Evolutionary conservation across 2,797 vertebrate species (phyloP).

Genomic region (Adrianichthys oophorus): DNA sequence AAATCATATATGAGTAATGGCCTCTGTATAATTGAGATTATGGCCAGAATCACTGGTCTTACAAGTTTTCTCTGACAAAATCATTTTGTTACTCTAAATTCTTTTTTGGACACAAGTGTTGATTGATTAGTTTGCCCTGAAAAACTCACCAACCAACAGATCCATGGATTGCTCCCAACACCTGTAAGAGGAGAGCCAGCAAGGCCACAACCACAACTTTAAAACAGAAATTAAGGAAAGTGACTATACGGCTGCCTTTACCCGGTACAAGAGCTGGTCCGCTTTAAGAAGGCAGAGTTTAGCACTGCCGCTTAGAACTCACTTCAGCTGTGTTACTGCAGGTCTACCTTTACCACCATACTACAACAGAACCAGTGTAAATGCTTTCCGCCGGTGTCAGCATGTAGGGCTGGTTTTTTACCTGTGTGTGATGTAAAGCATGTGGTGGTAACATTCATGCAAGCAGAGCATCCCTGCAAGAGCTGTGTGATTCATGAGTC

Average conservation of each 20-base stretch:
- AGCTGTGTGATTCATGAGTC: slow-evolving; percentile 42
- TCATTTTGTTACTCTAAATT: too few relatives aligned
- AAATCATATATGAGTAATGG: too few relatives aligned
- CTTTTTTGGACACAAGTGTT: too few relatives aligned
- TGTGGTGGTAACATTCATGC: slow-evolving; percentile 26
- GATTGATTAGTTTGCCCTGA: too few relatives aligned
- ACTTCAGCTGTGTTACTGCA: not conserved
- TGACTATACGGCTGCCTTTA: too few relatives aligned
- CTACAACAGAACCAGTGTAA: slow-evolving; percentile 12
- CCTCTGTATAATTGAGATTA: too few relatives aligned
- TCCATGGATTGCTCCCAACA: not conserved
- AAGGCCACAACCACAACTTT: not conserved
- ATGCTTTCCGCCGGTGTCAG: not conserved
- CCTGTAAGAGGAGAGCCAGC: not conserved
- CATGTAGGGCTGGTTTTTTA: slow-evolving; percentile 21
- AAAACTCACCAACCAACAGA: too few relatives aligned
- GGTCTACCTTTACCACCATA: slow-evolving; percentile 8
- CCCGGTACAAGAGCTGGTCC: too few relatives aligned
- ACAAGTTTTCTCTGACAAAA: too few relatives aligned
- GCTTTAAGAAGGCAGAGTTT: not conserved
- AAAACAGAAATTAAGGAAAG: not conserved
- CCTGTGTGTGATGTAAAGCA: slow-evolving; percentile 18
- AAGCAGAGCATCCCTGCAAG: slow-evolving; percentile 19
- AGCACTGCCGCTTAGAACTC: not conserved
- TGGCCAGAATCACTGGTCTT: too few relatives aligned